Base-by-base conservation (phyloP, 2,797 vertebrate species). In the Oreortyx pictus region DNA sequence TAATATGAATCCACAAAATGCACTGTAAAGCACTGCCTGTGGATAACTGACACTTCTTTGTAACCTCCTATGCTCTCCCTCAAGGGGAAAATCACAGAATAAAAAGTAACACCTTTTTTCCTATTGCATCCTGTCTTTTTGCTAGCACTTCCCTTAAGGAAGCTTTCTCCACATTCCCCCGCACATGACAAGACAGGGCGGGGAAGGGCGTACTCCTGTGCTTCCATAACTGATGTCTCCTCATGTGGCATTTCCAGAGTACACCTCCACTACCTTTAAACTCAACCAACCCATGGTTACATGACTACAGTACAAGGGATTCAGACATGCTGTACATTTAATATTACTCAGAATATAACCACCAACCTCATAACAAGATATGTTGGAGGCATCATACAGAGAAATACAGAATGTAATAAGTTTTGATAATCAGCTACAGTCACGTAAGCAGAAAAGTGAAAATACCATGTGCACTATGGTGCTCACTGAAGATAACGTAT, bases 401-500 rank as follows among this genome's bases (percentile, higher is more conserved):
- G 31, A 56, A 79, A 79, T 24, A 41, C 6, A 11, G 33, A 67
- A 47, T 19, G 25, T 43, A 62, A n/a, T 25, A 59, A 23, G 52
- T 43, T 16, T 25, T 50, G 35, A 31, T 50, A 71, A 75, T 54
- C 17, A 50, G 16, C 27, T 8, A 56, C 2, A 47, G 16, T 43
- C 31, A 43, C 10, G 39, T 29, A 87, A 65, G 50, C 14, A 49
- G 22, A 15, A 62, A 73, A 31, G 20, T 67, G 23, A 87, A 82
- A 83, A 64, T 8, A 39, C 0, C 60, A 44, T 1, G 5, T 14
- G n/a, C 6, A 6, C 5, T 33, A 13, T 7, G 29, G 37, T 22
- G 46, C 9, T 57, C 61, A 44, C 14, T 39, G 43, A 67, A 72
- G 25, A 73, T 31, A 19, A 62, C 9, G 13, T 14, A 52, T 49